Evolutionary conservation across 1,140 invertebrate species (phyloP).

Genomic region (Neodiprion lecontei): DNA sequence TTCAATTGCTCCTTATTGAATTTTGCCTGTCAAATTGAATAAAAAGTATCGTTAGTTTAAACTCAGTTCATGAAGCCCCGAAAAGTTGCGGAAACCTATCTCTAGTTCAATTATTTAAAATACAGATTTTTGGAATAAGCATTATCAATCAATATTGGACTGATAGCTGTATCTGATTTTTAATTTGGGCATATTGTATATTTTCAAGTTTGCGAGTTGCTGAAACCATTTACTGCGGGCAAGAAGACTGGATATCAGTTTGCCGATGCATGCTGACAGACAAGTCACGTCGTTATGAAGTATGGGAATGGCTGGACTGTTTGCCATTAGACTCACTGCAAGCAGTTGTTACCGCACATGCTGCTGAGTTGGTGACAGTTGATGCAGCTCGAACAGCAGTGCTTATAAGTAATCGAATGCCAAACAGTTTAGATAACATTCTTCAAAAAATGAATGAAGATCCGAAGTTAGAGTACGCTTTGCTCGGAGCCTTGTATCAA

Average conservation of each 20-base stretch:
- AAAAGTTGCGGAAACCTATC: neutral
- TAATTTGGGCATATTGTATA: too few species aligned
- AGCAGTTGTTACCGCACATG: slow-evolving; percentile 41
- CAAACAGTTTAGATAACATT: slow-evolving; percentile 44
- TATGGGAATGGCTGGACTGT: slow-evolving; percentile 53
- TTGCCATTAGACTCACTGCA: slow-evolving; percentile 46
- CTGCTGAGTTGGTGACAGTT: slow-evolving; percentile 38
- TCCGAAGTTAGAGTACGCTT: slow-evolving; percentile 63
- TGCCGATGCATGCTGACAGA: slow-evolving; percentile 54
- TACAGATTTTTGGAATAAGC: slow-evolving; percentile 11
- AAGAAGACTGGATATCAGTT: slow-evolving; percentile 56
- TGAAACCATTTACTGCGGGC: slow-evolving; percentile 50
- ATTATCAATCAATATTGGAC: too few species aligned
- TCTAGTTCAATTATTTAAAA: slow-evolving; percentile 25
- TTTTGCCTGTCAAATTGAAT: too few species aligned
- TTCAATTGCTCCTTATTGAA: too few species aligned
- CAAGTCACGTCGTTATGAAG: slow-evolving; percentile 44
- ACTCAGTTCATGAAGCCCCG: too few species aligned
- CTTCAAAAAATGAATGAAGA: slow-evolving; percentile 53
- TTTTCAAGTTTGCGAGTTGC: slow-evolving; percentile 48
- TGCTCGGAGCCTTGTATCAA: slow-evolving; percentile 70
- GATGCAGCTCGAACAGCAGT: slow-evolving; percentile 45
- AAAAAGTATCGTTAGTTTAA: too few species aligned
- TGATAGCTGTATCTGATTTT: too few species aligned
- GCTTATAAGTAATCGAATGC: slow-evolving; percentile 42